Conservation (phyloP, 2,797 vertebrate species). For the Monodelphis domestica region DNA sequence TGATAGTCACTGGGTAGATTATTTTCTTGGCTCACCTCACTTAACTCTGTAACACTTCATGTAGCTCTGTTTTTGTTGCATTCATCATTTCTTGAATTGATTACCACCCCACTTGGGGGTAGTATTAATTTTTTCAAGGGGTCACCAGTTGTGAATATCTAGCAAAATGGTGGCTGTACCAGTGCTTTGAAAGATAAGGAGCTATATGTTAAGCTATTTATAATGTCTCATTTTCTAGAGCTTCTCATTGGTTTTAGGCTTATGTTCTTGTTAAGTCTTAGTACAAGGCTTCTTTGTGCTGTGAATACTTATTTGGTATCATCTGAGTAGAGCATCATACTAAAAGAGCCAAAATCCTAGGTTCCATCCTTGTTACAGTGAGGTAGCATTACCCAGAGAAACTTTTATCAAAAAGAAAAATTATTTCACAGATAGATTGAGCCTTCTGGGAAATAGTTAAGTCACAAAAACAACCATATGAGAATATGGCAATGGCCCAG, state of each 20-base stretch:
- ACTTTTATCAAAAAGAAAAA: neutral
- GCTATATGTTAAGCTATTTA: neutral
- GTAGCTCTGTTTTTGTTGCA: no score
- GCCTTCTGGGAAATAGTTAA: neutral
- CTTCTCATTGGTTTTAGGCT: neutral
- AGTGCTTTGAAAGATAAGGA: neutral
- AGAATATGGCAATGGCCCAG: neutral
- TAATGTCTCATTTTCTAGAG: neutral
- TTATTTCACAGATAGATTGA: neutral
- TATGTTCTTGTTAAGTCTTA: neutral
- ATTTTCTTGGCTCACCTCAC: no score
- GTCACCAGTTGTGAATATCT: neutral
- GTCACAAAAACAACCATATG: neutral
- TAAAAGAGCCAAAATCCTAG: neutral
- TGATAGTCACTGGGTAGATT: no score
- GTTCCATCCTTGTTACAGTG: neutral
- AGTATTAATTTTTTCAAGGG: neutral
- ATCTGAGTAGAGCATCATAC: neutral
- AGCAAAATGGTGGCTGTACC: neutral
- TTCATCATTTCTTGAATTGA: no score
- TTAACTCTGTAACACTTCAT: no score
- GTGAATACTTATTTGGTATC: neutral
- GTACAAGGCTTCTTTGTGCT: neutral
- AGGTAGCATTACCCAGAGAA: neutral
- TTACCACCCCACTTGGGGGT: no score